Base-by-base conservation (phyloP, 1,140 invertebrate genomes). In the Cydia pomonella region DNA sequence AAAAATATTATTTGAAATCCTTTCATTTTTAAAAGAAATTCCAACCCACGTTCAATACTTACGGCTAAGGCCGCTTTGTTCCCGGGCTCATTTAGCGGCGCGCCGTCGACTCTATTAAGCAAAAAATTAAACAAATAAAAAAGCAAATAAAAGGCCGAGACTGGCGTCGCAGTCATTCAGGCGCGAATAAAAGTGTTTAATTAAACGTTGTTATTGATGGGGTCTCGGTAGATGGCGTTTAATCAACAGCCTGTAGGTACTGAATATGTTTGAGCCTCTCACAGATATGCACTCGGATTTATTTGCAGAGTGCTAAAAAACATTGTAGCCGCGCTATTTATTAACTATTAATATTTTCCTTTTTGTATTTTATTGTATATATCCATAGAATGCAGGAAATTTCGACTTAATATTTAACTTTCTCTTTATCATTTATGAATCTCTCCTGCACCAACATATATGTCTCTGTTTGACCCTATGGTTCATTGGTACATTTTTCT, bases 191-290 rank as follows among this genome's bases (percentile, higher is more conserved):
- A 92, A 91, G 84, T 91, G 84, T 91, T 92, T 92, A 89, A 92
- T 91, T 91, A 92, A 91, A 91, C 84, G 87, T 90, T 90, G 88
- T 91, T 92, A 91, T 91, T 90, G 88, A 92, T 92, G 89, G 86
- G 87, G 86, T 83, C 84, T 79, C 89, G 86, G 87, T 86, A 91
- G 88, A 91, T 91, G 91, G 89, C 88, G 86, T 86, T 92, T 90
- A 89, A 92, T 92, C 89, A 91, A 88, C 86, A 87, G 83, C 12
- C 87, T 82, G 79, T 83, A 78, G 25, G 47, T 72, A 62, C 73
- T 64, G 74, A 79, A 72, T 79, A 85, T 79, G 82, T 84, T 87
- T 50, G n/a, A 18, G n/a, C 47, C 47, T 50, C 47, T 50, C 16
- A n/a, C 13, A 47, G 2, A 50, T 50, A 18, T 50, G 47, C 4